Percentiles rank a stretch among this genome's conserved stretches.
Conservation (phyloP, 2,113 vertebrate genomes). For the Promerops cafer region DNA sequence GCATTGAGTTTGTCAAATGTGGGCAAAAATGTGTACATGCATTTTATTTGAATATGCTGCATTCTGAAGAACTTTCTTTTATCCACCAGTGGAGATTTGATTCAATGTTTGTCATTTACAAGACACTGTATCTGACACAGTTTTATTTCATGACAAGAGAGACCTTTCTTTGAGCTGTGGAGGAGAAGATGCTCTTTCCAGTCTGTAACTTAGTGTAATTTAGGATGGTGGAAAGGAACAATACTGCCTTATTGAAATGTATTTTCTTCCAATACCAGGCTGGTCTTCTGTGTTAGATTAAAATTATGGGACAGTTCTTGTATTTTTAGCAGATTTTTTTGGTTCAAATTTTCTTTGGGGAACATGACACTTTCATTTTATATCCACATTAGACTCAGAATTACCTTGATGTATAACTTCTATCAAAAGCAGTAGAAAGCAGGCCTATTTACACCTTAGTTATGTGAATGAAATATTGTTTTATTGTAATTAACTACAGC, state of each 20-base stretch:
- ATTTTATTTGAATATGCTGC: not conserved
- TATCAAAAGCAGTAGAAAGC: not conserved
- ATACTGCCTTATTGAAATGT: not conserved
- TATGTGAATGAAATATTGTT: not conserved
- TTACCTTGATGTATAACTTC: not conserved
- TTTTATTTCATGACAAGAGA: not conserved
- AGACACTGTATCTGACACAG: not conserved
- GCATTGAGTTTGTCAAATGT: not conserved
- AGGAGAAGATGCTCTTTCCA: not conserved
- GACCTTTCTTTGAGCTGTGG: not conserved
- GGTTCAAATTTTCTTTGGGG: not conserved
- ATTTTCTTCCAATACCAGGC: not conserved
- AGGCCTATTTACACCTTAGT: not conserved
- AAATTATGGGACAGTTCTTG: not conserved
- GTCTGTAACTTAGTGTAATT: not conserved
- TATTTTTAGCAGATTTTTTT: not conserved
- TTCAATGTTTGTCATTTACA: not conserved
- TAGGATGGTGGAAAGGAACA: not conserved
- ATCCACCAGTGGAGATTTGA: not conserved
- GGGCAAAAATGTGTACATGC: not conserved
- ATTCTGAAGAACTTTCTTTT: not conserved
- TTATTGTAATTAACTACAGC: not conserved
- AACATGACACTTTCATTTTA: not conserved
- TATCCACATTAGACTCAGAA: not conserved
- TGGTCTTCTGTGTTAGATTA: not conserved